Percentiles rank a stretch among this genome's conserved stretches.
These are phyloP conservation scores for Proterorhinus semilunaris DNA, from an alignment of 2,113 vertebrate genomes.

Conservation along the genomic window DNA sequence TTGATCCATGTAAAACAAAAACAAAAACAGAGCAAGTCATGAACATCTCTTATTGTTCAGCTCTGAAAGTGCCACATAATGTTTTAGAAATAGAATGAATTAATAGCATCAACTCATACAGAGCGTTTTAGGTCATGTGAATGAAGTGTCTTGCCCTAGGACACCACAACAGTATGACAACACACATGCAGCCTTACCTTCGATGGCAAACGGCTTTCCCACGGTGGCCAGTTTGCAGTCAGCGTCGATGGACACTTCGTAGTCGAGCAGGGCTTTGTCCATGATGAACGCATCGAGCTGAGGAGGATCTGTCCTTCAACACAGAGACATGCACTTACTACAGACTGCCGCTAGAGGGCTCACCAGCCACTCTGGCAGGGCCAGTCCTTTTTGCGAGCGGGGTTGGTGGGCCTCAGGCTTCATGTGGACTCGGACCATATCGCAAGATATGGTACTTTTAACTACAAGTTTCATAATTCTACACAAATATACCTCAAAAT, in stretches of 20 bases:
- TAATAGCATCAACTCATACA: no score
- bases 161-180: not conserved
- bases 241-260: conserved; percentile 87
- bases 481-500: no score
- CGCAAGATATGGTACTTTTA: no score
- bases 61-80: no score
- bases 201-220: conserved; percentile 88
- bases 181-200: conserved; percentile 70
- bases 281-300: conserved; percentile 89
- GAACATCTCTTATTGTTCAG: no score
- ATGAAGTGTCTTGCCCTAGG: no score
- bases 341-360: not conserved
- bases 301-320: conserved; percentile 83
- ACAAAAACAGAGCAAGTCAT: no score
- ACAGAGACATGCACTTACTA: conserved; percentile 16
- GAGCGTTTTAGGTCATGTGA: no score
- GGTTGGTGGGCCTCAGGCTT: not conserved
- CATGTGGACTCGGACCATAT: no score
- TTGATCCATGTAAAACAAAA: no score
- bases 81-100: no score
- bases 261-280: conserved; percentile 88
- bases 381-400: not conserved
- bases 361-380: not conserved
- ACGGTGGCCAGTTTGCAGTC: conserved; percentile 88
- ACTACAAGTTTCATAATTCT: no score